Evolutionary conservation across 2,888 invertebrate species (phyloP).

Genomic region (Erebia aethiops): DNA sequence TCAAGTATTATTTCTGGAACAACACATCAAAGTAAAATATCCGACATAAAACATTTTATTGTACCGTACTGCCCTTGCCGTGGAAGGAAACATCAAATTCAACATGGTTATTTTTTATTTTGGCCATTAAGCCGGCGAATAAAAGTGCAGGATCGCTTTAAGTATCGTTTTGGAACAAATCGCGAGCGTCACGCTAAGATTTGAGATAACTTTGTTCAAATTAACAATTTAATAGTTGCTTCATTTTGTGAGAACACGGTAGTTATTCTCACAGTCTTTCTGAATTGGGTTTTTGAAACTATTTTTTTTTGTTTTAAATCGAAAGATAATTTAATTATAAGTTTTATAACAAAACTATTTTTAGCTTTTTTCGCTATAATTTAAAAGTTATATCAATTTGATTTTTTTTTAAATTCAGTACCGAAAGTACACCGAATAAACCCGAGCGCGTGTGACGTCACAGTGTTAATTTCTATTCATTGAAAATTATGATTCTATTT

Average conservation of each 20-base stretch:
- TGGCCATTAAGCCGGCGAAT: conserved; percentile 24
- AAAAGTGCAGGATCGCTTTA: conserved; percentile 22
- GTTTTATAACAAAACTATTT: no score
- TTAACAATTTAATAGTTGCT: conserved; percentile 26
- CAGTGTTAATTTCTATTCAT: no score
- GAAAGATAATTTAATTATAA: no score
- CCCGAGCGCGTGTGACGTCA: no score
- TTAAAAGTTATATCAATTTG: no score
- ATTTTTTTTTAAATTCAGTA: no score
- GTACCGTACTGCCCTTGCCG: conserved; percentile 18
- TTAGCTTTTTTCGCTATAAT: no score
- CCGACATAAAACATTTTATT: conserved; percentile 28
- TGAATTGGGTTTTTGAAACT: no score
- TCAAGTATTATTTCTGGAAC: conserved; percentile 13
- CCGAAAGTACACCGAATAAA: no score
- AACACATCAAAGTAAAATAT: conserved; percentile 18
- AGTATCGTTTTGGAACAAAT: conserved; percentile 33
- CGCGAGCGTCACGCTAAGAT: conserved; percentile 38
- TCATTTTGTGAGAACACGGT: conserved; percentile 16
- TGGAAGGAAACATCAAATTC: conserved; percentile 24
- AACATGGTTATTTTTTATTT: conserved; percentile 32
- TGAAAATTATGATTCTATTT: no score
- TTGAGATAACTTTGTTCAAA: conserved; percentile 37
- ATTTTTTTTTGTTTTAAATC: no score
- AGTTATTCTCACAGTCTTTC: neutral